Conservation (phyloP, 2,113 vertebrate genomes). For the Muscicapa adusta region DNA sequence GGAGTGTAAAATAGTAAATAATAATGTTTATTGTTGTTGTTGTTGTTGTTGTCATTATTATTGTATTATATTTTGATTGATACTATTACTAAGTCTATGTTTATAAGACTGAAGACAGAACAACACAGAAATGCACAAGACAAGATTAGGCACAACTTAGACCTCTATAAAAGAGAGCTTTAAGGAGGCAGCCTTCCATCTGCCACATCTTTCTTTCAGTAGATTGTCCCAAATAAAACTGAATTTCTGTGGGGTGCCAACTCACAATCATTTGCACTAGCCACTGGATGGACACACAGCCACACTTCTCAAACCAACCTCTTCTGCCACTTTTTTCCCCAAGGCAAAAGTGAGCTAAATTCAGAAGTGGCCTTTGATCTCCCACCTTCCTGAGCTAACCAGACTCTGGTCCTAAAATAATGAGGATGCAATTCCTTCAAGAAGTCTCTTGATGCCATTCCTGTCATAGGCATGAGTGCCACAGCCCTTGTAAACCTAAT, state of each 20-base stretch:
- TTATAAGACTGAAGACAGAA: background rate
- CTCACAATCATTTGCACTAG: background rate
- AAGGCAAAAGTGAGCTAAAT: background rate
- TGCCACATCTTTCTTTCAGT: background rate
- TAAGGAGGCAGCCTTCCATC: background rate
- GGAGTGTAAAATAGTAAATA: background rate
- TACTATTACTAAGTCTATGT: background rate
- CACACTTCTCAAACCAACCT: background rate
- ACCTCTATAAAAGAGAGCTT: background rate
- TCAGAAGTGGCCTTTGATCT: background rate
- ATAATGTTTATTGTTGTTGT: background rate
- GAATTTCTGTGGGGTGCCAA: background rate
- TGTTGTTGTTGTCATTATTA: background rate
- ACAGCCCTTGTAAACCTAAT: background rate
- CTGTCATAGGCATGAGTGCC: fast-evolving
- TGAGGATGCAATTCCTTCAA: background rate
- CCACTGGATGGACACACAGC: background rate
- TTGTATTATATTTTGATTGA: background rate
- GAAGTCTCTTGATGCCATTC: background rate
- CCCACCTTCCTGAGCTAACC: background rate
- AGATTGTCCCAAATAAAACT: background rate
- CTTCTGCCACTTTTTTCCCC: background rate
- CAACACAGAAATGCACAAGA: background rate
- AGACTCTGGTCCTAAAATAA: background rate
- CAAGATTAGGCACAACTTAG: background rate